Evolutionary conservation across 2,797 vertebrate genomes (phyloP).

Genomic region (Microctenopoma lineatum): DNA sequence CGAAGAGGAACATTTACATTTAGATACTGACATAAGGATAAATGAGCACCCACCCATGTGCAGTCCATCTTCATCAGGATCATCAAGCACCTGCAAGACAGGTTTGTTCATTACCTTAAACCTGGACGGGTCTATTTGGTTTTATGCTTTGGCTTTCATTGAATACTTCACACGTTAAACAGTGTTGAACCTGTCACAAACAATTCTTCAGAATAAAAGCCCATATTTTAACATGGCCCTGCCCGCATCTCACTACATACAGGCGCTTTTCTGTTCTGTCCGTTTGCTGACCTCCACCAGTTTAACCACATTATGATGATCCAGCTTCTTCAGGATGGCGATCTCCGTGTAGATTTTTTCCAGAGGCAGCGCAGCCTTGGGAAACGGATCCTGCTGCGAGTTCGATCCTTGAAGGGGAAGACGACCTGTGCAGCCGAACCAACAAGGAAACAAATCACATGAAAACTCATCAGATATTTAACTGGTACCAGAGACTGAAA

Average conservation of each 20-base stretch:
- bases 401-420: conserved; percentile 86
- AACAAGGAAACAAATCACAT: background rate
- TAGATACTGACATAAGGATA: conserved; percentile 1
- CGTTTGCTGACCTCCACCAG: conserved; percentile 89
- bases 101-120: background rate
- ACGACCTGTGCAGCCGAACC: conserved; percentile 83
- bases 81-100: conserved; percentile 92
- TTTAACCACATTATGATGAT: conserved; percentile 94
- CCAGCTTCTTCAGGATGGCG: conserved; percentile 96
- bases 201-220: too few species aligned
- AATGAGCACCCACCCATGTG: conserved; percentile 89
- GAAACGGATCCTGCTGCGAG: conserved; percentile 75
- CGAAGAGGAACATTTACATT: background rate
- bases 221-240: background rate
- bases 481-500: background rate
- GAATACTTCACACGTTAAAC: background rate
- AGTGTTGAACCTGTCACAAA: too few species aligned
- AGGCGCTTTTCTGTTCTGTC: too few species aligned
- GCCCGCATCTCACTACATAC: background rate
- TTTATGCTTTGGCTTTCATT: background rate
- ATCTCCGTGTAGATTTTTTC: conserved; percentile 94
- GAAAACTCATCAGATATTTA: background rate
- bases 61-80: conserved; percentile 93
- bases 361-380: conserved; percentile 85
- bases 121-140: too few species aligned